Conservation (phyloP, 1,140 invertebrate species). For the Artemia franciscana region DNA sequence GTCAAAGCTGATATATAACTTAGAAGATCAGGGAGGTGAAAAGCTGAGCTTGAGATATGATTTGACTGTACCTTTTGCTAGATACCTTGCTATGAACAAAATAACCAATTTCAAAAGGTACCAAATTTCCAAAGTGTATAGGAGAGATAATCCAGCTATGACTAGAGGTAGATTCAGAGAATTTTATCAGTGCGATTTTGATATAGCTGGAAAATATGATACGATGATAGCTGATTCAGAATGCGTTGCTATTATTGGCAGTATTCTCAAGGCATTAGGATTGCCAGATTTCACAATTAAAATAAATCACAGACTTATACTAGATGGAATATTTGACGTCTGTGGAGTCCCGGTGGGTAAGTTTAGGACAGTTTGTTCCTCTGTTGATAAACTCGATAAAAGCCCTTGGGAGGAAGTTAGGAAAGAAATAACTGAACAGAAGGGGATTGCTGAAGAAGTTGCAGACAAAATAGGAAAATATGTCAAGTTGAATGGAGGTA, state of each 20-base stretch:
- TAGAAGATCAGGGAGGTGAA: constrained; percentile 96
- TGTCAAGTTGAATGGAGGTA: constrained; percentile 48
- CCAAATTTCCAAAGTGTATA: constrained; percentile 86
- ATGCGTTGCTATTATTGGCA: constrained; percentile 73
- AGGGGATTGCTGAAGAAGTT: constrained; percentile 46
- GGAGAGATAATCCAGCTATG: constrained; percentile 92
- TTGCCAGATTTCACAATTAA: constrained; percentile 77
- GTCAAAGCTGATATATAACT: constrained; percentile 92
- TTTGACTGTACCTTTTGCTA: constrained; percentile 81
- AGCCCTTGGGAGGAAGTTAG: constrained; percentile 73
- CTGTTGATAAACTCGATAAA: constrained; percentile 99
- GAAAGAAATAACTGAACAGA: constrained; percentile 86
- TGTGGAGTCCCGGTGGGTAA: constrained; percentile 73
- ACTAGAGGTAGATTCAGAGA: constrained; percentile 85
- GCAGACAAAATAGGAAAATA: constrained; percentile 83
- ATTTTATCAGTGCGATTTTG: constrained; percentile 99
- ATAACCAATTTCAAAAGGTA: constrained; percentile 79
- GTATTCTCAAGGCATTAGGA: constrained; percentile 58
- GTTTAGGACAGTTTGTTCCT: constrained; percentile 83
- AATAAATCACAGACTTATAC: constrained; percentile 74
- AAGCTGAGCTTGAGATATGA: constrained; percentile 71
- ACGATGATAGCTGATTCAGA: constrained; percentile 92
- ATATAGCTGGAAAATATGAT: constrained; percentile 92
- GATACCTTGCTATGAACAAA: constrained; percentile 95
- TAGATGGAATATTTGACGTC: constrained; percentile 91